Base-by-base conservation (phyloP, 2,888 invertebrate species). In the Eudasyphora cyanicolor region DNA sequence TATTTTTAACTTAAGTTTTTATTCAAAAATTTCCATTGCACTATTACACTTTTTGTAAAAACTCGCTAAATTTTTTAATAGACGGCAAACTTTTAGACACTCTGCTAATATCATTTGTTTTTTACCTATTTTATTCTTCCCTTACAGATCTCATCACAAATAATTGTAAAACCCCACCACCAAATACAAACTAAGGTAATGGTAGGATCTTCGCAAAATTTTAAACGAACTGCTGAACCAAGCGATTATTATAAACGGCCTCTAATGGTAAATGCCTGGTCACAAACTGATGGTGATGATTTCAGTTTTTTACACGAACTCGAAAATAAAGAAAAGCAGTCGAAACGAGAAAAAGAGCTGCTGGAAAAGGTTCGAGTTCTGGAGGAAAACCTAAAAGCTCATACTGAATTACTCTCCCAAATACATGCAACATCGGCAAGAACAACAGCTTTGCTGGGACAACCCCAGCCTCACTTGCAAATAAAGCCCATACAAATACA, bases 271-370 rank as follows among this genome's bases (percentile, higher is more conserved):
- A 87, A 86, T 14, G 86, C 89, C 10, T 90, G 90, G 90, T 87
- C 90, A 0, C 91, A 91, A 79, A 90, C 90, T 0, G 84, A 85
- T 0, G 70, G 75, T 32, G 87, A 87, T 1, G 89, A 89, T 71
- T 89, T 89, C 24, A 85, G 60, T 5, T 69, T 84, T 19, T 10
- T 89, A 45, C 14, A 87, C 35, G 82, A 75, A 49, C 27, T 64
- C 0, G 69, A 86, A 5, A 80, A 86, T 32, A 70, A 81, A 7
- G 82, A 85, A 8, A 4, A 86, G 29, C 84, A 86, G 24, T 88
- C 86, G 64, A 79, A 87, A 73, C 82, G 57, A 24, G 85, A 83
- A 82, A 85, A 69, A 7, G 88, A 86, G 0, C 78, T 90, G 17
- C 85, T 85, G 5, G 87, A 89, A 0, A 89, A 88, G 79, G 86